A percentile compares a stretch with the other conserved stretches of the same genome.
Conservation (phyloP, 2,113 vertebrate species). For the Hyperoodon ampullatus region DNA sequence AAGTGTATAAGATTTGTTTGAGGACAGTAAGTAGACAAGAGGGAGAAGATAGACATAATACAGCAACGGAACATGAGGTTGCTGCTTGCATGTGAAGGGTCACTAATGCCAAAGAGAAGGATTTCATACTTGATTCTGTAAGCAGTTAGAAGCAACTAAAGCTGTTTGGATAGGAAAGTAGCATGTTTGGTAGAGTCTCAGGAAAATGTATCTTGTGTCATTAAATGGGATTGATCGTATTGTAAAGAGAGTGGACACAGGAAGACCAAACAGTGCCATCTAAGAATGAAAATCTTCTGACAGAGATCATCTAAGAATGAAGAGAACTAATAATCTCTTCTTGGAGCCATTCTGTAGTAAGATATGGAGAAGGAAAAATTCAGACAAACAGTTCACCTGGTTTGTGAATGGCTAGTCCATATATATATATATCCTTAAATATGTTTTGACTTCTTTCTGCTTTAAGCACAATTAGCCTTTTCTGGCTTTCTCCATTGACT, state of each 20-base stretch:
- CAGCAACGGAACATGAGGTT: background rate
- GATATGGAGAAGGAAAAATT: background rate
- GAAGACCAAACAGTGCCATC: background rate
- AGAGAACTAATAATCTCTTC: background rate
- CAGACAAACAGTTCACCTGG: background rate
- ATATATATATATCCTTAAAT: background rate
- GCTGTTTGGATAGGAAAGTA: background rate
- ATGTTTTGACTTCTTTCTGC: slow-evolving; percentile 52
- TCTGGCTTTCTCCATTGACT: background rate
- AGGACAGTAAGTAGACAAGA: background rate
- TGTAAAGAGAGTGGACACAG: background rate
- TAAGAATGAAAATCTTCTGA: background rate
- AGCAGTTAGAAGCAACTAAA: background rate
- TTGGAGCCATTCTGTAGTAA: slow-evolving; percentile 26
- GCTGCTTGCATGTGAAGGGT: background rate
- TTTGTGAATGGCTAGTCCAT: background rate
- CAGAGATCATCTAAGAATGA: background rate
- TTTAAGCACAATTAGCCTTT: slow-evolving; percentile 10
- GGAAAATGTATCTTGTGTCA: background rate
- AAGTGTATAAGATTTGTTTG: background rate
- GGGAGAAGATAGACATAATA: background rate
- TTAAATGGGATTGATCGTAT: background rate
- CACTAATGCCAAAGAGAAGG: background rate
- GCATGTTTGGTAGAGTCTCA: background rate
- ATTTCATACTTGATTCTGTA: background rate